Conservation (phyloP, 2,888 invertebrate genomes). For the Acronicta leporina region DNA sequence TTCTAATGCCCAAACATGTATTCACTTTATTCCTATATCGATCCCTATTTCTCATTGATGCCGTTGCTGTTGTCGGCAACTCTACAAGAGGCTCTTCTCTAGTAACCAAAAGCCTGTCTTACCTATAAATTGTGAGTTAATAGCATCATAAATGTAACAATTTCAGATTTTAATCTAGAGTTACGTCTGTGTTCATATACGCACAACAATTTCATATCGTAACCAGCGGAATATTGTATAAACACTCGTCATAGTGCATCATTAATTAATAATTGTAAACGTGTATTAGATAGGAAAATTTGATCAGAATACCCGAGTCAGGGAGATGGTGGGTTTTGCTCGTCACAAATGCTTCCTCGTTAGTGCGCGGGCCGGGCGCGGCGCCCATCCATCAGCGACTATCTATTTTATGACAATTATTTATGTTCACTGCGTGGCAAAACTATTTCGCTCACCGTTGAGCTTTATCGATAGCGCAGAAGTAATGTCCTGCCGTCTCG, state of each 20-base stretch:
- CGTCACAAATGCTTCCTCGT: constrained; percentile 76
- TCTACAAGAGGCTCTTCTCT: constrained; percentile 55
- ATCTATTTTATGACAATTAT: constrained; percentile 88
- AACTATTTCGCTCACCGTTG: constrained; percentile 88
- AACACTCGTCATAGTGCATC: constrained; percentile 58
- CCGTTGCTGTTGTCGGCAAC: constrained; percentile 62
- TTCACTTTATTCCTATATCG: constrained; percentile 75
- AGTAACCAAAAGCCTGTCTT: constrained; percentile 66
- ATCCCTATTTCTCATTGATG: constrained; percentile 74
- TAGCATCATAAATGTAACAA: constrained; percentile 71
- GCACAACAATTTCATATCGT: constrained; percentile 65
- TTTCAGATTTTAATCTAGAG: constrained; percentile 69
- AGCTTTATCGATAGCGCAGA: constrained; percentile 88
- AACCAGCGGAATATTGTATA: constrained; percentile 62
- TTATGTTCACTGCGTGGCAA: constrained; percentile 85
- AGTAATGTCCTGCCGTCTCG: constrained; percentile 86
- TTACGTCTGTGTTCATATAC: constrained; percentile 66
- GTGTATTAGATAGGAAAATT: constrained; percentile 64
- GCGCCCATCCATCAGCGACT: constrained; percentile 83
- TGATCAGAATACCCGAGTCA: constrained; percentile 38
- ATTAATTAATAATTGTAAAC: constrained; percentile 62
- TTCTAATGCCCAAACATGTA: constrained; percentile 68
- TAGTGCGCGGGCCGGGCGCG: constrained; percentile 65
- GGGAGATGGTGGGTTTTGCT: constrained; percentile 55
- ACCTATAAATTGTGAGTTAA: constrained; percentile 70